Evolutionary conservation across 2,888 invertebrate species (phyloP).

Genomic region (Nomada ruficornis): DNA sequence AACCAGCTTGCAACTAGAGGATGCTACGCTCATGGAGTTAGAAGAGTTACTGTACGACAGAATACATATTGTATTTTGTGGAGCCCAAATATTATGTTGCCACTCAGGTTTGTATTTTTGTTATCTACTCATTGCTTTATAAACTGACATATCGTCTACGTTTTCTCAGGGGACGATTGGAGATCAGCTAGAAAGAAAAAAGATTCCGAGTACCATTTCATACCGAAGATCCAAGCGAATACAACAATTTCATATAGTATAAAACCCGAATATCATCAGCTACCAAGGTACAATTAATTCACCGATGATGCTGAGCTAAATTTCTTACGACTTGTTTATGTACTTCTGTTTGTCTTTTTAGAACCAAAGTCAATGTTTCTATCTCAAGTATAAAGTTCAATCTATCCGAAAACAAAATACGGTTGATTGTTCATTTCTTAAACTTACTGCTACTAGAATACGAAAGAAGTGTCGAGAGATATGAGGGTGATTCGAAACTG

Average conservation of each 20-base stretch:
- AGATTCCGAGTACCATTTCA: slow-evolving; percentile 90
- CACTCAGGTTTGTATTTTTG: slow-evolving; percentile 84
- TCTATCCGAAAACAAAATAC: slow-evolving; percentile 90
- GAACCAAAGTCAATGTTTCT: slow-evolving; percentile 91
- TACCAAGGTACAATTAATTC: slow-evolving; percentile 86
- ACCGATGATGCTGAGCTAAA: background rate
- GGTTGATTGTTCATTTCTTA: slow-evolving; percentile 88
- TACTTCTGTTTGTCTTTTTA: slow-evolving; percentile 78
- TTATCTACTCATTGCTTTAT: background rate
- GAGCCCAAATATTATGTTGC: slow-evolving; percentile 88
- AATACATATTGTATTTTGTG: slow-evolving; percentile 89
- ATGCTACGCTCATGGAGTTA: slow-evolving; percentile 92
- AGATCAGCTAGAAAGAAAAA: slow-evolving; percentile 88
- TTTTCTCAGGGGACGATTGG: slow-evolving; percentile 88
- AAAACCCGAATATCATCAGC: slow-evolving; percentile 89
- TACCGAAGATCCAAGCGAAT: slow-evolving; percentile 89
- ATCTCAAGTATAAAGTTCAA: slow-evolving; percentile 90
- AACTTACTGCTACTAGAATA: slow-evolving; percentile 85
- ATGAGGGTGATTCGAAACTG: slow-evolving; percentile 22
- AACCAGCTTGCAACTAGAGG: slow-evolving; percentile 88
- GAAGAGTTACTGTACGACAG: slow-evolving; percentile 93
- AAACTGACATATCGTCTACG: background rate
- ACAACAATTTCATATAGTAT: slow-evolving; percentile 91
- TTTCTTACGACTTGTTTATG: slow-evolving; percentile 50
- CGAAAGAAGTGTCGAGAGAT: slow-evolving; percentile 66